Percentiles rank a stretch among this genome's conserved stretches.
phyloP scores from a whole-genome alignment of 2,797 vertebrate genomes.

The Pangasius mekongensis region DNA sequence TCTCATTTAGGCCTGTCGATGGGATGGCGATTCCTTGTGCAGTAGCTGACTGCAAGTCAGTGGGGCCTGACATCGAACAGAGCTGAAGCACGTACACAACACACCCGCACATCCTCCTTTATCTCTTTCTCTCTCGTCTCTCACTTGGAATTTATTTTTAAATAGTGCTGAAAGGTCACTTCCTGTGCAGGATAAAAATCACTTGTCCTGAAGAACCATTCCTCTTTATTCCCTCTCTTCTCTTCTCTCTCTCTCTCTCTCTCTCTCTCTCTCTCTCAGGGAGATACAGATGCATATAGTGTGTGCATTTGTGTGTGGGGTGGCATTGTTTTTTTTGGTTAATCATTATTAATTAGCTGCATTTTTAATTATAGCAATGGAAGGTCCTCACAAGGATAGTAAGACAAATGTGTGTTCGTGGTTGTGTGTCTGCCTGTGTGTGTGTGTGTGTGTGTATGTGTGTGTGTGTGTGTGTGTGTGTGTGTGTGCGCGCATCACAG shows the following conservation, averaged over 20 bases:
- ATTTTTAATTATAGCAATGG: neutral
- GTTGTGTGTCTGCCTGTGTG: neutral
- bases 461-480: neutral
- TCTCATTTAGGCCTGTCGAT: constrained; percentile 69
- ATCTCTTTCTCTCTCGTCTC: constrained; percentile 18
- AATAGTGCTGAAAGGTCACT: constrained; percentile 72
- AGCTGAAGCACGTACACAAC: constrained; percentile 20
- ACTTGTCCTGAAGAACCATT: constrained; percentile 21
- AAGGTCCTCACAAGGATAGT: neutral
- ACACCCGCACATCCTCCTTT: neutral
- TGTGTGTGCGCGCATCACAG: neutral
- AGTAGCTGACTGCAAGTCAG: constrained; percentile 68
- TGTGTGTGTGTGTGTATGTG: neutral
- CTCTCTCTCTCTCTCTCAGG: neutral
- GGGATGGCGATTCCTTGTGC: constrained; percentile 61
- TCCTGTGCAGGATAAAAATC: constrained; percentile 54
- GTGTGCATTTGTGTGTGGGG: neutral
- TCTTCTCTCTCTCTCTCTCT: neutral
- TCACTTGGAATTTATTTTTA: constrained; percentile 67
- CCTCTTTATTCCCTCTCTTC: constrained; percentile 24
- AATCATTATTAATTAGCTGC: neutral
- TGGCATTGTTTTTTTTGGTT: neutral
- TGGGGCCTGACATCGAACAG: constrained; percentile 50
- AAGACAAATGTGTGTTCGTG: neutral
- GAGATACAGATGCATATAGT: constrained; percentile 5